These are phyloP conservation scores for Pentalonia nigronervosa DNA, from an alignment of 1,140 invertebrate species.

Conservation along the genomic window DNA sequence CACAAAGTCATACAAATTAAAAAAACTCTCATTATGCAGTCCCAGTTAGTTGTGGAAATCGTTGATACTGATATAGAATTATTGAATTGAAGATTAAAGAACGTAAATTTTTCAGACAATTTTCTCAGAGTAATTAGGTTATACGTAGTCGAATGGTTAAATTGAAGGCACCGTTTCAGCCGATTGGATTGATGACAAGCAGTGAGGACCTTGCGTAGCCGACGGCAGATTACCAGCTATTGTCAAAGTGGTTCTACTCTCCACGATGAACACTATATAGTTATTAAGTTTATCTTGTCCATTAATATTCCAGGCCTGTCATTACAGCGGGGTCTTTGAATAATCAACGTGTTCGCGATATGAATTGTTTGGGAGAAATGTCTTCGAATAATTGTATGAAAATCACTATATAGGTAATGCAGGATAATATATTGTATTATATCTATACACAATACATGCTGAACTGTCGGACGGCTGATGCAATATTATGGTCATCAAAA, in stretches of 20 bases:
- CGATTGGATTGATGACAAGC: background rate
- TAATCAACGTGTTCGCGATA: background rate
- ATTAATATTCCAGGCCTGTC: background rate
- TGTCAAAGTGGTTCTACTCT: background rate
- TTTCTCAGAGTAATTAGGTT: background rate
- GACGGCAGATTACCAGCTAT: background rate
- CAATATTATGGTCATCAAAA: background rate
- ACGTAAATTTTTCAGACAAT: background rate
- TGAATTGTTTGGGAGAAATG: background rate
- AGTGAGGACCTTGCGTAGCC: background rate
- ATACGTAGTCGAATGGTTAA: background rate
- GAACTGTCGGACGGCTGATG: background rate
- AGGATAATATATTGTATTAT: background rate
- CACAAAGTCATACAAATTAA: background rate
- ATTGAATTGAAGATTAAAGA: background rate
- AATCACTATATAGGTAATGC: background rate
- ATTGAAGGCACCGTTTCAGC: background rate
- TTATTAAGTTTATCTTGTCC: conserved; percentile 16
- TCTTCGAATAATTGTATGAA: background rate
- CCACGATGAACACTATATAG: background rate
- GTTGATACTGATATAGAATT: background rate
- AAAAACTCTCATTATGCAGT: background rate
- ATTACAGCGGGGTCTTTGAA: background rate
- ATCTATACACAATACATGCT: too few species aligned
- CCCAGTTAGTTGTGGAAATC: background rate